phyloP scores from a whole-genome alignment of 2,888 invertebrate genomes.

The Melanchra persicariae region DNA sequence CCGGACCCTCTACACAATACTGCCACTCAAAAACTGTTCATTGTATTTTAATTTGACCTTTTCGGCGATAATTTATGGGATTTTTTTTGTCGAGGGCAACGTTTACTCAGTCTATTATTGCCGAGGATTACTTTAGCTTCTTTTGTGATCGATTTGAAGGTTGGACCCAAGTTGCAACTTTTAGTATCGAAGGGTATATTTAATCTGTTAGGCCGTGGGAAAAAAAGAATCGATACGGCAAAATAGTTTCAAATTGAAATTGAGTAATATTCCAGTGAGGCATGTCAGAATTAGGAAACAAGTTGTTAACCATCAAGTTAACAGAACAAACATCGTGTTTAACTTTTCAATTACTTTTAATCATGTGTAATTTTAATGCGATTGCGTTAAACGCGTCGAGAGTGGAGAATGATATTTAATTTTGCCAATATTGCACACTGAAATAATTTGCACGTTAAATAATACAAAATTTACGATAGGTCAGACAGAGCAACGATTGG shows the following conservation, averaged over 20 bases:
- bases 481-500: constrained; percentile 59
- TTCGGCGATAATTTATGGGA: constrained; percentile 91
- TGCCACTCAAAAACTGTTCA: constrained; percentile 91
- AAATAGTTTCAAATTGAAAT: constrained; percentile 46
- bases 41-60: constrained; percentile 91
- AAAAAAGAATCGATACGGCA: constrained; percentile 51
- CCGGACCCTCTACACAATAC: constrained; percentile 88
- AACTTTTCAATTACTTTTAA: constrained; percentile 54
- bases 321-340: constrained; percentile 48
- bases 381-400: constrained; percentile 37
- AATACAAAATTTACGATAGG: constrained; percentile 50
- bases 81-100: constrained; percentile 84
- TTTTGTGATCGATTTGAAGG: constrained; percentile 83
- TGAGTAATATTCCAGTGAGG: constrained; percentile 41
- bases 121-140: constrained; percentile 84
- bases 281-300: constrained; percentile 42
- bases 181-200: constrained; percentile 68
- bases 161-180: constrained; percentile 72
- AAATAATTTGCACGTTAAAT: constrained; percentile 45
- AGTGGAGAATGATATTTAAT: constrained; percentile 40
- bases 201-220: constrained; percentile 70
- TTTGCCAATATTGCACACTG: constrained; percentile 34
- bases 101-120: constrained; percentile 89
- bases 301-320: constrained; percentile 41
- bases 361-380: constrained; percentile 45